Evolutionary conservation across 2,888 invertebrate genomes (phyloP).

Genomic region (Chymomyza caudatula): DNA sequence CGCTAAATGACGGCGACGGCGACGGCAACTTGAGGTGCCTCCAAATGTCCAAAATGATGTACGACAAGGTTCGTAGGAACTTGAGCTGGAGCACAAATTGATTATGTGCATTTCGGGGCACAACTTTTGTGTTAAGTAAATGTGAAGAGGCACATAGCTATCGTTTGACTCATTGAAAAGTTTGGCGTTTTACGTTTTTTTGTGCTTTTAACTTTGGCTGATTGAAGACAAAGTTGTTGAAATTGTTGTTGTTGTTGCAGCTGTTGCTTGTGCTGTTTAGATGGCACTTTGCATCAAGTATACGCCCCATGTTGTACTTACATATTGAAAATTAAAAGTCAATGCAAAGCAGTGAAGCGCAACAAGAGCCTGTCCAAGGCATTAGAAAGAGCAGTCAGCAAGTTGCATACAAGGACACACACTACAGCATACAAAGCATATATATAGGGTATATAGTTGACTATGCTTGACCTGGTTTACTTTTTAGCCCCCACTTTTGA

Average conservation of each 20-base stretch:
- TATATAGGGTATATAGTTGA: conserved; percentile 24
- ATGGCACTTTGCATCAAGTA: too few relatives aligned
- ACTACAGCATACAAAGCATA: neutral
- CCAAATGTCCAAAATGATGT: conserved; percentile 30
- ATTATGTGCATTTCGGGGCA: conserved; percentile 37
- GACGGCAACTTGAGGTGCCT: conserved; percentile 14
- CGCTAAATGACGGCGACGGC: neutral
- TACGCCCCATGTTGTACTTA: too few relatives aligned
- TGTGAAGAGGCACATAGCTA: neutral
- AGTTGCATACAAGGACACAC: neutral
- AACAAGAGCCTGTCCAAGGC: conserved; percentile 6
- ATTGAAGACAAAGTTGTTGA: neutral
- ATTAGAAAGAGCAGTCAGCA: neutral
- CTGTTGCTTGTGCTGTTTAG: neutral
- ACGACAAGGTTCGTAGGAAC: neutral
- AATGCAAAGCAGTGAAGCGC: conserved; percentile 6
- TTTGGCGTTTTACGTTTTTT: neutral
- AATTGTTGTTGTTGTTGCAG: neutral
- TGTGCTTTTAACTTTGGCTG: neutral
- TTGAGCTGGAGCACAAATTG: conserved; percentile 32
- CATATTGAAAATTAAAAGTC: conserved; percentile 8
- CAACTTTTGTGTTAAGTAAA: neutral
- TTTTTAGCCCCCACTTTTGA: conserved; percentile 29
- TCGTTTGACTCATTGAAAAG: neutral
- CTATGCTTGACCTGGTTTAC: conserved; percentile 69